Base-by-base conservation (phyloP, 2,888 invertebrate genomes). In the Bedellia somnulentella region DNA sequence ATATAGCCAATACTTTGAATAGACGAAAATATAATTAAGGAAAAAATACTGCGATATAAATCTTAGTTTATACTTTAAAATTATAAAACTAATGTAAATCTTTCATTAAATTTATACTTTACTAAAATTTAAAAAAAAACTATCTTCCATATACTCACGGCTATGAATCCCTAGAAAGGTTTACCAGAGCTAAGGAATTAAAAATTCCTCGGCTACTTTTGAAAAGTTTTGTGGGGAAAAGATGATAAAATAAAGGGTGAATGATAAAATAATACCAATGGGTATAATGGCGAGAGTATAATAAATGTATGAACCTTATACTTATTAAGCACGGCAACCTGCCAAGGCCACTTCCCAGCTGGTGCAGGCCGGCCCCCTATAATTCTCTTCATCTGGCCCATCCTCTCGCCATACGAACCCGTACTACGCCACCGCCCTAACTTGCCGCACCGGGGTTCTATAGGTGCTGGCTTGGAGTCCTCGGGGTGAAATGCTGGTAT, bases 271-370 rank as follows among this genome's bases (percentile, higher is more conserved):
- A 23, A 23, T 23, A 23, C 12, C 9, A 4, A 12, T 23, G 5
- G 23, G 17, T 16, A 16, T 16, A 27, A 27, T 27, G 10, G 17
- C 17, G n/a, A n/a, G n/a, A n/a, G n/a, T n/a, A n/a, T n/a, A n/a
- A n/a, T n/a, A n/a, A n/a, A n/a, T n/a, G n/a, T n/a, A 16, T 35
- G 55, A 61, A 89, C 90, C 78, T 85, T 85, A 57, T 82, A 86
- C 48, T 86, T 80, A 58, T 93, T 94, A 35, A 95, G 79, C 30
- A 96, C 84, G 30, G 90, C 93, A 12, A 92, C 93, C 70, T 94
- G 93, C 94, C 95, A 95, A 0, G 93, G 93, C 94, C 95, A 96
- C 50, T 87, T 87, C 22, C 92, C 89, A 28, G 82, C 86, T 8
- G 80, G 75, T 0, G 92, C 81, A 23, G 89, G 86, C 30, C 83